A percentile compares a stretch with the other conserved stretches of the same genome.
Evolutionary conservation across 1,140 invertebrate genomes (phyloP).

Genomic region (Ceratosolen solmsi): DNA sequence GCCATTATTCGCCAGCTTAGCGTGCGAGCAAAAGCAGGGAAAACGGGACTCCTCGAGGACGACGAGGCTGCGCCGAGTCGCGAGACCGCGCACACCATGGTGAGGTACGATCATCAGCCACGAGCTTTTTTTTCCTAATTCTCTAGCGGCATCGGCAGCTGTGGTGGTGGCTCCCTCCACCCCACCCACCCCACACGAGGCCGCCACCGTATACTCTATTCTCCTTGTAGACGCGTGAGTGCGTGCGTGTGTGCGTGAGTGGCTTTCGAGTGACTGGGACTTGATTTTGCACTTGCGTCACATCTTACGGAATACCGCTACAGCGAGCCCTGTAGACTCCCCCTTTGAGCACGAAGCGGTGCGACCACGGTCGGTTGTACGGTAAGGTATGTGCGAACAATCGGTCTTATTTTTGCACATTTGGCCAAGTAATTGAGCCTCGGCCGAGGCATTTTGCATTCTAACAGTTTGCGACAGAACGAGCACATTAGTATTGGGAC

Average conservation of each 20-base stretch:
- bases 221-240: too few relatives aligned
- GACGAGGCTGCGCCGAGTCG: constrained; percentile 36
- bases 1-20: background rate
- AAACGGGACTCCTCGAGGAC: constrained; percentile 50
- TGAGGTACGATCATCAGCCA: constrained; percentile 39
- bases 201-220: too few relatives aligned
- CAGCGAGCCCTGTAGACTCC: too few relatives aligned
- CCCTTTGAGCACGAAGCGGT: background rate
- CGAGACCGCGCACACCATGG: constrained; percentile 46
- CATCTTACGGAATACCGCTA: too few relatives aligned
- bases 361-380: background rate
- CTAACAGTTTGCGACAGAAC: too few relatives aligned
- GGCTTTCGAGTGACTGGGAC: too few relatives aligned
- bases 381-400: background rate
- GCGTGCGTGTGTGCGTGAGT: too few relatives aligned
- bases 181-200: too few relatives aligned
- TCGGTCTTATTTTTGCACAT: background rate
- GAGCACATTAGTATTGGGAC: too few relatives aligned
- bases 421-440: background rate
- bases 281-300: too few relatives aligned
- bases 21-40: constrained; percentile 8
- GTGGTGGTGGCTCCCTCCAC: too few relatives aligned
- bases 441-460: too few relatives aligned
- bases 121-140: background rate
- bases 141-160: background rate